Evolutionary conservation across 1,140 invertebrate genomes (phyloP).

Genomic region (Plectrocnemia conspersa): DNA sequence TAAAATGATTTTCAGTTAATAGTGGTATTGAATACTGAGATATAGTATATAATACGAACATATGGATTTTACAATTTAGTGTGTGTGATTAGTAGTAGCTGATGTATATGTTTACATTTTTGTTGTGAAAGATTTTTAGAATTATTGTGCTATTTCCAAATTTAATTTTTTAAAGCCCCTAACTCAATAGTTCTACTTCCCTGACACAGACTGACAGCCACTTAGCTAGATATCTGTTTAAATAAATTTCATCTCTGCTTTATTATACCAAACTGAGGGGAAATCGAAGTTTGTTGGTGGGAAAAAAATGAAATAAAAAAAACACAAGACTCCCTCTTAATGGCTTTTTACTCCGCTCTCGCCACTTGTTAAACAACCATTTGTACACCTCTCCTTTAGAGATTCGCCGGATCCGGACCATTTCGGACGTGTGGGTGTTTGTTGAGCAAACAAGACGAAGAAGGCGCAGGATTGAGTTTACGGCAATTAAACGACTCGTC

Average conservation of each 20-base stretch:
- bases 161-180: no score
- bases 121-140: no score
- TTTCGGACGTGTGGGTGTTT: not conserved
- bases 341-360: not conserved
- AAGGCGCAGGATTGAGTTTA: not conserved
- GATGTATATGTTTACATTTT: no score
- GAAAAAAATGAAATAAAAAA: not conserved
- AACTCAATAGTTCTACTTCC: not conserved
- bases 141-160: no score
- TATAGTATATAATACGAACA: no score
- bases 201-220: not conserved
- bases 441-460: not conserved
- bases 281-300: no score
- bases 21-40: no score
- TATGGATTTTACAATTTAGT: no score
- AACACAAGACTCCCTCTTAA: slow-evolving; percentile 7
- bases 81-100: no score
- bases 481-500: not conserved
- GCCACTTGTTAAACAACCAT: slow-evolving; percentile 1
- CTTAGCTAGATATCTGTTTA: slow-evolving; percentile 10
- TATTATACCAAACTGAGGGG: not conserved
- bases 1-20: no score
- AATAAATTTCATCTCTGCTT: slow-evolving; percentile 1
- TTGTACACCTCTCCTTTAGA: slow-evolving; percentile 11
- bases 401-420: no score